Evolutionary conservation across 2,113 vertebrate genomes (phyloP), one percentile per base, ranked within the genome.

Genomic region (Neodontobutis hainanensis): DNA sequence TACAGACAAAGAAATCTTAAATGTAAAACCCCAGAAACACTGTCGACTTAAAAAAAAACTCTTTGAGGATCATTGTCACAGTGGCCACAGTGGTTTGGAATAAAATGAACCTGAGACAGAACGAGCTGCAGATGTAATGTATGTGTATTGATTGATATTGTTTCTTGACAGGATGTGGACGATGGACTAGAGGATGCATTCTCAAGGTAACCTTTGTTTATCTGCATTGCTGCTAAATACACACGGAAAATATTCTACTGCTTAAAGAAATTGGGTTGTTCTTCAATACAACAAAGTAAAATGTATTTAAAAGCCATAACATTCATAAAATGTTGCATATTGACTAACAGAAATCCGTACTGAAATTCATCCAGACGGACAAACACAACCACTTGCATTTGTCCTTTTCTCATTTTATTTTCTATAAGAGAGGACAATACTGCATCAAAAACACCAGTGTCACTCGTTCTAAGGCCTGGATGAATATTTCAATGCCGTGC

Each of bases 151-250:
- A 87, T 78, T 64, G 3, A 46, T 70, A 38, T 62, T 78, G 12
- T 77, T 73, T 77, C 44, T 70, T 73, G 42, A 62, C 85, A 93
- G 88, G 93, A 94, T 45, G 90, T 87, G 67, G 93, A 93, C 10
- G 92, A 92, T 43, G 87, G 91, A 50, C 72, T 93, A 3, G 90
- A 92, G 45, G 91, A 93, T 32, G 69, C 90, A 0, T 93, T 93
- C 61, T 91, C 92, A 79, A 92, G 93, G 94, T 95, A 82, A 85
- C 43, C 35, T 76, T 64, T 65, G 8, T 56, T 2, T 11, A 6
- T 16, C 40, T 53, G 0, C 27, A 32, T n/a, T 42, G 45, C 40
- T 58, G 42, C 35, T 38, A 6, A 68, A n/a, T 42, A 40, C 44
- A 42, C 56, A 16, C 8, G 5, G 32, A 16, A 15, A 27, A 6